Conservation (phyloP, 1,140 invertebrate species). For the Steinernema feltiae region DNA sequence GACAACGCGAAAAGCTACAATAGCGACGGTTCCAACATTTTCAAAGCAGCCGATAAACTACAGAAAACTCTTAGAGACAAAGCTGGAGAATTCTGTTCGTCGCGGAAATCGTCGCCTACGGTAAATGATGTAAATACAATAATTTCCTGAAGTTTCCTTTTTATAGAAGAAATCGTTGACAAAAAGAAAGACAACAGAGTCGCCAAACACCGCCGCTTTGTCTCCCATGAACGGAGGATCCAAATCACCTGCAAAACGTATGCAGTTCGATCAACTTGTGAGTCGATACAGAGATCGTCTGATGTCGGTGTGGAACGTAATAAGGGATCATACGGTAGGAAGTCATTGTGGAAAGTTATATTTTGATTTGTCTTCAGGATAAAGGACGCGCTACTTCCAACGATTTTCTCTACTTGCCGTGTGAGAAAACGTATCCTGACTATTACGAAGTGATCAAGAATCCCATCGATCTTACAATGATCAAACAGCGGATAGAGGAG, state of each 20-base stretch:
- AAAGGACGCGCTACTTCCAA: slow-evolving; percentile 78
- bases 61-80: slow-evolving; percentile 40
- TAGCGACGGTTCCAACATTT: slow-evolving; percentile 75
- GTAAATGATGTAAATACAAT: not conserved
- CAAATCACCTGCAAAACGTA: not conserved
- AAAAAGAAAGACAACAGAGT: not conserved
- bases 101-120: not conserved
- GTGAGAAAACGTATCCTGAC: slow-evolving; percentile 83
- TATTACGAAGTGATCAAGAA: slow-evolving; percentile 96
- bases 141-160: not conserved
- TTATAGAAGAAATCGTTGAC: not conserved
- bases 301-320: slow-evolving; percentile 41
- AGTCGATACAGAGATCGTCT: slow-evolving; percentile 18
- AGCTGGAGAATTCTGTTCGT: slow-evolving; percentile 36
- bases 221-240: not conserved
- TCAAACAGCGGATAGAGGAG: slow-evolving; percentile 77
- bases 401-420: slow-evolving; percentile 91
- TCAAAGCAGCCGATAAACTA: slow-evolving; percentile 58
- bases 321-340: slow-evolving; percentile 40
- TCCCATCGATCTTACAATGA: slow-evolving; percentile 92
- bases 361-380: slow-evolving; percentile 64
- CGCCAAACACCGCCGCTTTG: not conserved
- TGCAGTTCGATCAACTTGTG: not conserved
- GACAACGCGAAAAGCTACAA: slow-evolving; percentile 95
- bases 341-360: not conserved